These are phyloP conservation scores for Bemisia tabaci DNA, from an alignment of 1,140 invertebrate genomes.

Conservation along the genomic window DNA sequence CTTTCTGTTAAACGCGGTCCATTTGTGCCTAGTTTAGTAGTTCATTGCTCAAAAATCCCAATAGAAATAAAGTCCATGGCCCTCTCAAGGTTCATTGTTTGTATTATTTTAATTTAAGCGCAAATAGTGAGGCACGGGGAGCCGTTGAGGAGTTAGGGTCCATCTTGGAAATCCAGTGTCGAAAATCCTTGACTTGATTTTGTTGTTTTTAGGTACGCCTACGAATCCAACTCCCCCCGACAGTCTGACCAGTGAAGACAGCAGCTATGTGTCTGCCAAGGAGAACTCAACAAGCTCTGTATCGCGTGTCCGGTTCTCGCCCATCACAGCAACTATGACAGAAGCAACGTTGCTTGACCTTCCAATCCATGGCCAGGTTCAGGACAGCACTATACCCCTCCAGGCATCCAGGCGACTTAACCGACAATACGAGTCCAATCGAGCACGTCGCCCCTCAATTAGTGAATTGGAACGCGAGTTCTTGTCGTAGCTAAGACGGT, in stretches of 20 bases:
- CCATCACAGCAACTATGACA: slow-evolving; percentile 37
- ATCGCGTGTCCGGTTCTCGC: slow-evolving; percentile 65
- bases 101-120: too few relatives aligned
- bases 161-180: too few relatives aligned
- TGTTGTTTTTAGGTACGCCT: slow-evolving; percentile 38
- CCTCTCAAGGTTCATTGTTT: too few relatives aligned
- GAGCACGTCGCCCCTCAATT: not conserved
- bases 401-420: slow-evolving; percentile 32
- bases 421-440: not conserved
- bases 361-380: slow-evolving; percentile 45
- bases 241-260: slow-evolving; percentile 67
- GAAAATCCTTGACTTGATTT: too few relatives aligned
- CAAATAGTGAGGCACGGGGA: too few relatives aligned
- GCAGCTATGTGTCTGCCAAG: slow-evolving; percentile 67
- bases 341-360: slow-evolving; percentile 36
- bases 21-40: too few relatives aligned
- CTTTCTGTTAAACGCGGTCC: too few relatives aligned
- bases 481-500: not conserved
- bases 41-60: too few relatives aligned
- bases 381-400: slow-evolving; percentile 47
- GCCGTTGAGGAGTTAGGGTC: too few relatives aligned
- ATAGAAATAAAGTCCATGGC: too few relatives aligned
- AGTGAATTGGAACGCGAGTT: not conserved
- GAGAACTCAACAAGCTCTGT: slow-evolving; percentile 47
- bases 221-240: slow-evolving; percentile 77